Evolutionary conservation across 2,888 invertebrate genomes (phyloP), one percentile per base, ranked within the genome.

Genomic region (Exocentrus adspersus): DNA sequence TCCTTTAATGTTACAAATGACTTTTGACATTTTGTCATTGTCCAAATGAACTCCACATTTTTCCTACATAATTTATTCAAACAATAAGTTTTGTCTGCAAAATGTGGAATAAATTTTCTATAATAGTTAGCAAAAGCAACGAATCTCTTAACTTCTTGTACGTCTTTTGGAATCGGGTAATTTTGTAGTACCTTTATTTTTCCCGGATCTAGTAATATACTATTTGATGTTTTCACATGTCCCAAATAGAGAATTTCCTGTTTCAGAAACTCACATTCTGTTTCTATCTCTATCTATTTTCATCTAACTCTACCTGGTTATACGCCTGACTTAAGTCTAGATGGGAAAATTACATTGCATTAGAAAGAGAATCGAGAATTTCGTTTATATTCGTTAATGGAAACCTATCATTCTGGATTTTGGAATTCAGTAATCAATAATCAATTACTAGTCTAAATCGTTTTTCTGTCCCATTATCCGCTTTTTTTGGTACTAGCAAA

Each of bases 311-410:
- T 2, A 48, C 20, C 5, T 37, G 32, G 16, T 9, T 70, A 57
- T 70, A 71, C 16, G 71, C 71, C 42, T 72, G 70, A 70, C 57
- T 63, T 66, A 53, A 19, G 16, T 60, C 70, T 41, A 72, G 37
- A 65, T 71, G 72, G 30, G 64, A 54, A 60, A 70, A 71, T 57
- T 71, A 73, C 20, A 73, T 50, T 42, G 72, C 67, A 24, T 70
- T 69, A 7, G 69, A 62, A 21, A 73, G 54, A 10, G 68, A 68
- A 68, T 72, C 69, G 37, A 72, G 51, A 62, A 71, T 72, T 48
- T 71, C 69, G 6, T 42, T 42, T 37, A 73, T 69, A 51, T 60
- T 60, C 3, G 32, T 9, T 32, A 32, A 1, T 32, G 32, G 32
- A 32, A 67, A 71, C 53, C 51, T 62, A 63, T 71, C 64, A 45